Base-by-base conservation (phyloP, 1,140 invertebrate species). In the Calephelis nemesis region DNA sequence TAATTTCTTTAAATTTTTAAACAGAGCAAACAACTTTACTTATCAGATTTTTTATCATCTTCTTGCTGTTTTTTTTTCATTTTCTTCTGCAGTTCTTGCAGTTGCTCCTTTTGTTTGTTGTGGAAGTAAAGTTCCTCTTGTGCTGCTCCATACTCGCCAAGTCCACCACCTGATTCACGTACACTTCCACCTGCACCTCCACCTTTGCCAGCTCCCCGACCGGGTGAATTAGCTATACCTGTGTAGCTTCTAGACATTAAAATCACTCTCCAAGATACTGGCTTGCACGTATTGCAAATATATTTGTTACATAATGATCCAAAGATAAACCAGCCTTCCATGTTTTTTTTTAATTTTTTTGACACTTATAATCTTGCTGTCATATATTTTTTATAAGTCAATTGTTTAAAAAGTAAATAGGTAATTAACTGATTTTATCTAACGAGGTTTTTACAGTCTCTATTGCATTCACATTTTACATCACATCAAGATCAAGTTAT, bases 121-220 rank as follows among this genome's bases (percentile, higher is more conserved):
- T 77, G 79, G 73, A 87, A 89, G 73, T 82, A 89, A 9, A 77
- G 74, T 65, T 89, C 87, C 75, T 89, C 87, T 63, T 84, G 78
- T 0, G 82, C 81, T 4, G 82, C 75, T 8, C 80, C 85, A 50
- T 77, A 86, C 62, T 81, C 74, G 7, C 84, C 84, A 19, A 89
- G 65, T 5, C 74, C 77, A n/a, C 84, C 85, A 1, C 84, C 87
- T 4, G 82, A 79, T 67, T 87, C 83, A 47, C 79, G 78, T 0
- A 88, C 74, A 6, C 78, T 71, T 0, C 83, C 84, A 0, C 83
- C 83, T 12, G 68, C 76, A 0, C 83, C 83, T 0, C 84, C 84
- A 0, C 83, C 84, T 19, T 78, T 87, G 0, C 83, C 83, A 3
- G 75, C 82, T 0, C 85, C 85, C 13, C 76, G 76, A 0, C 84